Percentiles rank a stretch among this genome's conserved stretches.
Evolutionary conservation across 2,113 vertebrate species (phyloP).

Genomic region (Antechinus flavipes): DNA sequence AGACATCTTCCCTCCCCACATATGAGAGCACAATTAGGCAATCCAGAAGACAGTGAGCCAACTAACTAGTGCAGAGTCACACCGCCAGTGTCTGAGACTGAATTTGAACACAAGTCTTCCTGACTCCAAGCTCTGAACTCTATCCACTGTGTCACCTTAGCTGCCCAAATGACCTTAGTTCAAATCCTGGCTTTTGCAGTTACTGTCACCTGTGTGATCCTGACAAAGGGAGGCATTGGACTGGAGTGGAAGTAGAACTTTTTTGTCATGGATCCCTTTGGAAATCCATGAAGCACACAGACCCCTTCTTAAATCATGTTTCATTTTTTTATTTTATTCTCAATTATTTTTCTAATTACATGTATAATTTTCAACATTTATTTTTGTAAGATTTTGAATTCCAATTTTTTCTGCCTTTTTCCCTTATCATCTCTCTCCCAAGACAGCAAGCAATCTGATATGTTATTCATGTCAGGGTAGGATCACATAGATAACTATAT

Average conservation of each 20-base stretch:
- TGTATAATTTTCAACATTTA: too few species aligned
- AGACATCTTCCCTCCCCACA: background rate
- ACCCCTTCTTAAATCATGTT: background rate
- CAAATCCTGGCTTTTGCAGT: background rate
- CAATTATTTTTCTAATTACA: too few species aligned
- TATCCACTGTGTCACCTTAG: background rate
- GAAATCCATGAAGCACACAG: background rate
- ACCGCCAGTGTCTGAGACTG: background rate
- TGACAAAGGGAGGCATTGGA: background rate
- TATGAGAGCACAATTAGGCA: background rate
- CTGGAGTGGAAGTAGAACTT: background rate
- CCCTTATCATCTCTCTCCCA: too few species aligned
- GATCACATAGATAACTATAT: background rate
- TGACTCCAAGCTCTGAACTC: background rate
- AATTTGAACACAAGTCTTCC: background rate
- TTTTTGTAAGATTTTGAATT: too few species aligned
- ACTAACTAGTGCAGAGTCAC: background rate
- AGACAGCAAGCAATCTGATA: too few species aligned
- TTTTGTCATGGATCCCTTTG: background rate
- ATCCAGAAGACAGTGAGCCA: background rate
- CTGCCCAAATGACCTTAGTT: background rate
- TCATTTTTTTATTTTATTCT: background rate
- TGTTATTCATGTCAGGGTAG: background rate
- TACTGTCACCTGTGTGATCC: background rate
- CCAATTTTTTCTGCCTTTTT: too few species aligned